phyloP scores from a whole-genome alignment of 2,797 vertebrate genomes.

The Hippocampus kuda region DNA sequence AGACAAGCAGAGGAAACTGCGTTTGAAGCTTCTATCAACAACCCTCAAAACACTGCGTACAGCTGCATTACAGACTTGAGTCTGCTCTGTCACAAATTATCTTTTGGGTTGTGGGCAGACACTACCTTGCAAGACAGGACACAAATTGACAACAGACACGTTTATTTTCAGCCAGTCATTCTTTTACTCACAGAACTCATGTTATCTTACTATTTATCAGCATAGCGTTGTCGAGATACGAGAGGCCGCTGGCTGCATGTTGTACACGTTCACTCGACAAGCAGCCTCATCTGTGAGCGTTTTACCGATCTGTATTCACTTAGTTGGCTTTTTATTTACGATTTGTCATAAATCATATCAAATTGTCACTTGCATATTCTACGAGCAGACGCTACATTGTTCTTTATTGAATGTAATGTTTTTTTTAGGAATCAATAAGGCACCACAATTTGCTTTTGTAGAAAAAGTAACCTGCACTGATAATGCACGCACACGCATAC shows the following conservation, averaged over 20 bases:
- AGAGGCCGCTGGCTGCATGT: constrained; percentile 2
- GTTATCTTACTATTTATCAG: background rate
- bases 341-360: background rate
- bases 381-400: background rate
- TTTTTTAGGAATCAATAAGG: background rate
- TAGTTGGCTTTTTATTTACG: background rate
- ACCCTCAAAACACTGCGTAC: constrained; percentile 4
- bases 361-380: too few species aligned
- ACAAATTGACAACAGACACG: constrained; percentile 7
- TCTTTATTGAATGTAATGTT: background rate
- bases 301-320: background rate
- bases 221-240: background rate
- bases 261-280: background rate
- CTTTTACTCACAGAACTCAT: background rate
- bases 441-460: background rate
- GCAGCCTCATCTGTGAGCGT: background rate
- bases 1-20: constrained; percentile 9
- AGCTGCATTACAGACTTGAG: background rate
- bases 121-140: background rate
- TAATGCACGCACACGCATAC: too few species aligned
- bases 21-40: constrained; percentile 5
- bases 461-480: background rate
- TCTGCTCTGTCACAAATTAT: constrained; percentile 1
- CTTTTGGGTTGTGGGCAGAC: constrained; percentile 1
- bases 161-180: constrained; percentile 4